Conservation (phyloP, 2,888 invertebrate species). For the Embidobia sp. region DNA sequence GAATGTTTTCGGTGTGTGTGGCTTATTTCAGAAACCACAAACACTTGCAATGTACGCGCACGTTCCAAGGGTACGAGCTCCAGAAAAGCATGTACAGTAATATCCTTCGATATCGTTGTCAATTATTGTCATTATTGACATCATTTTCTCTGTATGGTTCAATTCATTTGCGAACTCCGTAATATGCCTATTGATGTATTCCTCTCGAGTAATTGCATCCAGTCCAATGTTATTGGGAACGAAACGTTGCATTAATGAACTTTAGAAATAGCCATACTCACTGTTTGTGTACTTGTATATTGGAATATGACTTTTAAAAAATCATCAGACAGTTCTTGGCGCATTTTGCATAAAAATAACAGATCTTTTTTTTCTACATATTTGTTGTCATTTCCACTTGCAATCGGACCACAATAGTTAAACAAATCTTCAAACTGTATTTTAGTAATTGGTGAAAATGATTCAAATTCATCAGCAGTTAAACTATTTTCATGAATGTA, state of each 20-base stretch:
- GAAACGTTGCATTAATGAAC: too few species aligned
- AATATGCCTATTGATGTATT: too few species aligned
- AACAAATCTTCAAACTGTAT: background rate
- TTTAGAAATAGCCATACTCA: too few species aligned
- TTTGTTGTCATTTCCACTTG: background rate
- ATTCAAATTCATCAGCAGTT: background rate
- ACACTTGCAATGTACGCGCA: too few species aligned
- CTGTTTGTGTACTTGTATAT: too few species aligned
- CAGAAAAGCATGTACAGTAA: constrained; percentile 7
- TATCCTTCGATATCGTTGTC: background rate
- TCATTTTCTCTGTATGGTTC: constrained; percentile 8
- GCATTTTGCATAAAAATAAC: background rate
- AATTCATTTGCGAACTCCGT: too few species aligned
- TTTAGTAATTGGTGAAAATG: background rate
- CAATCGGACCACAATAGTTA: background rate
- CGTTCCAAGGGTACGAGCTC: too few species aligned
- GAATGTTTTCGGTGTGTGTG: background rate
- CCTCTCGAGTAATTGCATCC: too few species aligned
- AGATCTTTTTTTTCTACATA: background rate
- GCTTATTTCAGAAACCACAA: too few species aligned
- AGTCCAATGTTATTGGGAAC: too few species aligned
- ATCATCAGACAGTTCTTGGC: too few species aligned
- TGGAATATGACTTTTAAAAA: too few species aligned
- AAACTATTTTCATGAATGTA: background rate
- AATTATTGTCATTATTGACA: background rate